A percentile compares a stretch with the other conserved stretches of the same genome.
These are phyloP conservation scores for Nebria brevicollis DNA, from an alignment of 2,888 invertebrate species.

Conservation along the genomic window DNA sequence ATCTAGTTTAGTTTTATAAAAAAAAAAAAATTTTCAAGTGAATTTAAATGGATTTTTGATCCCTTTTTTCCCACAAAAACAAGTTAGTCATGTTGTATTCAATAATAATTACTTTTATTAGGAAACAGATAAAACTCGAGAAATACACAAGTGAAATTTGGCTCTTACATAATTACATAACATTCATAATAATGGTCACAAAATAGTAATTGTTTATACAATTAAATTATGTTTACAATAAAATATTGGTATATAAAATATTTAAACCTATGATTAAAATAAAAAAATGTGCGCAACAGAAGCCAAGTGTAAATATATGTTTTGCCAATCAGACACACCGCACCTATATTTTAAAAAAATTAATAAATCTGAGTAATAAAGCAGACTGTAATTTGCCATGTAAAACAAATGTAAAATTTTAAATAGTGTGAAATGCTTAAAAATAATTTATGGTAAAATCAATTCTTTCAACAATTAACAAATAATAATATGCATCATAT, in stretches of 20 bases:
- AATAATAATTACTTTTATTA: slow-evolving; percentile 10
- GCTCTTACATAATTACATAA: slow-evolving; percentile 13
- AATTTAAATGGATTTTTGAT: too few relatives aligned
- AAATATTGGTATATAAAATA: slow-evolving; percentile 39
- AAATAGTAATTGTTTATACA: slow-evolving; percentile 37
- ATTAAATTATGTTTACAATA: slow-evolving; percentile 38
- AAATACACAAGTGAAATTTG: slow-evolving; percentile 11
- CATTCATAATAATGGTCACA: slow-evolving; percentile 41
- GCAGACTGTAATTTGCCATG: not conserved
- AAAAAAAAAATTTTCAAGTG: too few relatives aligned
- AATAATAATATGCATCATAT: slow-evolving; percentile 34
- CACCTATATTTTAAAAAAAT: slow-evolving; percentile 20
- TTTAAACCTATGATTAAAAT: slow-evolving; percentile 5
- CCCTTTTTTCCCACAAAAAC: too few relatives aligned
- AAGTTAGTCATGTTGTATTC: too few relatives aligned
- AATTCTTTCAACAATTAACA: slow-evolving; percentile 30
- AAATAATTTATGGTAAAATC: slow-evolving; percentile 29
- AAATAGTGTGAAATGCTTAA: not conserved
- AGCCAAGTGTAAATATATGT: slow-evolving; percentile 38
- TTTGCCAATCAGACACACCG: slow-evolving; percentile 16
- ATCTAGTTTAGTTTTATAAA: too few relatives aligned
- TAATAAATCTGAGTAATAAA: not conserved
- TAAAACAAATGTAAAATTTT: not conserved
- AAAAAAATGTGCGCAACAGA: slow-evolving; percentile 41
- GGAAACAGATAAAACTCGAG: not conserved